Evolutionary conservation across 23 tunicate species (phyloP).

Genomic region (Trididemnum miniatum): DNA sequence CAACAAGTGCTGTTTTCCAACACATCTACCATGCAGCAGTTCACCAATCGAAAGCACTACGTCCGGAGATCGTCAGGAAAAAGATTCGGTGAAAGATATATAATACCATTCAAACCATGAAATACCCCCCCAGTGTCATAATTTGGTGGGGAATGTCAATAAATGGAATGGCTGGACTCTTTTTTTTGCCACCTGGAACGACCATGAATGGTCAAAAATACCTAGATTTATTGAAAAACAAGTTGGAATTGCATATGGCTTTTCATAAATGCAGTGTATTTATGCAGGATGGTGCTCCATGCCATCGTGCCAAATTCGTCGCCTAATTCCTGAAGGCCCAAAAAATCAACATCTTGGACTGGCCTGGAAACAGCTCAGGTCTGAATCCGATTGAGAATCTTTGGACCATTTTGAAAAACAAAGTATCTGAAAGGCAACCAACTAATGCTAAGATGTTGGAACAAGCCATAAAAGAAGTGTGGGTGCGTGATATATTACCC

Average conservation of each 20-base stretch:
- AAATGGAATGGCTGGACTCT: constrained; percentile 32
- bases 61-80: constrained; percentile 26
- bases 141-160: constrained; percentile 25
- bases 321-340: constrained; percentile 23
- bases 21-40: constrained; percentile 23
- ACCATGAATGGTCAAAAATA: no score
- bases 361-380: no score
- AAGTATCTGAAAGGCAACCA: constrained; percentile 32
- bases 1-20: constrained; percentile 23
- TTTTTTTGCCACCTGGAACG: constrained; percentile 36
- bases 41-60: constrained; percentile 22
- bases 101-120: constrained; percentile 4
- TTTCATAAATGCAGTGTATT: constrained; percentile 28
- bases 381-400: constrained; percentile 24
- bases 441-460: no score
- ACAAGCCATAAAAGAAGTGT: no score
- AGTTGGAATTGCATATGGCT: constrained; percentile 24
- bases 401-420: constrained; percentile 33
- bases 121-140: constrained; percentile 31
- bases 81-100: constrained; percentile 15
- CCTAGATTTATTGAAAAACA: background rate
- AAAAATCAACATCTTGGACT: constrained; percentile 26
- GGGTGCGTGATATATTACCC: constrained; percentile 20
- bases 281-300: no score
- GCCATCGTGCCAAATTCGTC: constrained; percentile 29